A percentile compares a stretch with the other conserved stretches of the same genome.
Conservation (phyloP, 2,113 vertebrate genomes). For the Otus sunia region DNA sequence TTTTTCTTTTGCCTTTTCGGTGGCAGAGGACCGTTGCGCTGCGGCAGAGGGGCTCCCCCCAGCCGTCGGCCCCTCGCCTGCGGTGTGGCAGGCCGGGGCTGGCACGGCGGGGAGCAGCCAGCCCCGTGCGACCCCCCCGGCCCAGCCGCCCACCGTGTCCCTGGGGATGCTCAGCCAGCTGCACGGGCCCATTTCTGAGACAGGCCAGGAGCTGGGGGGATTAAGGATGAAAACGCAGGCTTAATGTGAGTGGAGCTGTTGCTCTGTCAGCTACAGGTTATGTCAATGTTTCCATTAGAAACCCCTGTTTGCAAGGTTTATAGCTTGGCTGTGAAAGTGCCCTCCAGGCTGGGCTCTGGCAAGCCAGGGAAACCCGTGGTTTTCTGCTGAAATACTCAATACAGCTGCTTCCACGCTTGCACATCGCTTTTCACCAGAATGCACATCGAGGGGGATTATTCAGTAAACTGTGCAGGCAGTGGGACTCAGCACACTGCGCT, state of each 20-base stretch:
- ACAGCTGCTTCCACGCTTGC: conserved; percentile 16
- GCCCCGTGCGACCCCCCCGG: fast-evolving
- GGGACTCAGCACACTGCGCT: neutral
- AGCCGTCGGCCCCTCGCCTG: conserved; percentile 24
- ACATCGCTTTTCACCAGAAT: neutral
- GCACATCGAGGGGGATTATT: neutral
- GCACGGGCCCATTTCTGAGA: neutral
- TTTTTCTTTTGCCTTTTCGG: conserved; percentile 33
- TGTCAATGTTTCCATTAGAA: conserved; percentile 76
- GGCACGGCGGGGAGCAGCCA: fast-evolving
- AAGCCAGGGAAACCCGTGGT: neutral
- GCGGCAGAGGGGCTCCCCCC: conserved; percentile 31
- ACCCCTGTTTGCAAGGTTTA: conserved; percentile 61
- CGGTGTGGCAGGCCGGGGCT: neutral
- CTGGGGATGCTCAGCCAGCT: neutral
- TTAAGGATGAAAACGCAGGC: conserved; percentile 10
- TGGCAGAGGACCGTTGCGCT: neutral
- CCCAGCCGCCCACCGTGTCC: neutral
- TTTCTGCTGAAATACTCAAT: conserved; percentile 37
- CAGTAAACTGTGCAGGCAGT: neutral
- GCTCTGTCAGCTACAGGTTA: conserved; percentile 62
- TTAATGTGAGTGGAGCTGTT: conserved; percentile 28
- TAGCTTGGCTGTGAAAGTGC: conserved; percentile 65
- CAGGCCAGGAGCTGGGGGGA: neutral
- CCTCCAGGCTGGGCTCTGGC: conserved; percentile 63